phyloP scores from a whole-genome alignment of 2,797 vertebrate species.

The Tolypeutes matacus region DNA sequence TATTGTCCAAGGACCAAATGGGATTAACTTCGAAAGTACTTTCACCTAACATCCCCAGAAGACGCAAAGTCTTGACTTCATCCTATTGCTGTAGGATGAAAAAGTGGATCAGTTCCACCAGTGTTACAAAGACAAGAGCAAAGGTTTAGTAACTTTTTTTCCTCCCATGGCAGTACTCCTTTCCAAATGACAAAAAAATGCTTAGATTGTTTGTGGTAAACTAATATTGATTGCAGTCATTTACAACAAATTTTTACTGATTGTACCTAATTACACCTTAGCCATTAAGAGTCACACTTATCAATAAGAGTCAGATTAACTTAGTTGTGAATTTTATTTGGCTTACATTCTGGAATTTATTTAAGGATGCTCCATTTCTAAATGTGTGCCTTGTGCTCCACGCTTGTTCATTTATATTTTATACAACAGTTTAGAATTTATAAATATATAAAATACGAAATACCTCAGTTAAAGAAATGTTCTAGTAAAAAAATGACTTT shows the following conservation, averaged over 20 bases:
- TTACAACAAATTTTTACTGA: background rate
- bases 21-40: background rate
- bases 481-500: background rate
- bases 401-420: background rate
- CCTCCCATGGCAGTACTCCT: background rate
- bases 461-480: background rate
- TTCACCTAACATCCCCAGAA: background rate
- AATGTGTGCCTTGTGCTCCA: background rate
- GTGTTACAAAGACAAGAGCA: background rate
- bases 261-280: background rate
- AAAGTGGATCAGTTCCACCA: background rate
- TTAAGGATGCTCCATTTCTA: background rate
- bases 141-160: background rate
- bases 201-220: slow-evolving; percentile 14
- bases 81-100: background rate
- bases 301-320: background rate
- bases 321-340: background rate
- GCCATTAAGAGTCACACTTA: background rate
- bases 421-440: background rate
- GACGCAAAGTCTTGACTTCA: background rate
- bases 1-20: background rate
- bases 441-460: background rate
- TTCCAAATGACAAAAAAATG: background rate
- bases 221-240: background rate
- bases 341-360: background rate